A percentile compares a stretch with the other conserved stretches of the same genome.
These are phyloP conservation scores for Polietes domitor DNA, from an alignment of 2,888 invertebrate genomes.

Conservation along the genomic window DNA sequence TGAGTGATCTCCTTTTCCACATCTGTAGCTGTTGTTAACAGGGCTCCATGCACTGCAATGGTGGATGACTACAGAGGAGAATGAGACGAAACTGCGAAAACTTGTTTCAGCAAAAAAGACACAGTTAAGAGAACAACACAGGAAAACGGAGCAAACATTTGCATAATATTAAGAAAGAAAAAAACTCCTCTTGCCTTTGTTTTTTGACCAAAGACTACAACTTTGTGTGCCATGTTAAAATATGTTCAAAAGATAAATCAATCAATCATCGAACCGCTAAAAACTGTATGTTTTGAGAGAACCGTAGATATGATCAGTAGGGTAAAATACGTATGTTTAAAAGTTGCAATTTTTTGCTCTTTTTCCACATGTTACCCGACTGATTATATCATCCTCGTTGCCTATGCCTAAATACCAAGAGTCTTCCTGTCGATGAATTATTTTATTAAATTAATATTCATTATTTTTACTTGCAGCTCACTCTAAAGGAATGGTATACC, in stretches of 20 bases:
- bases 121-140: constrained; percentile 28
- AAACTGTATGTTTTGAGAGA: neutral
- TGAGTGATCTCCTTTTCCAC: constrained; percentile 7
- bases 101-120: constrained; percentile 38
- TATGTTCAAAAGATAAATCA: constrained; percentile 59
- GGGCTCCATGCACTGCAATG: constrained; percentile 16
- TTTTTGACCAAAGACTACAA: neutral
- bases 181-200: neutral
- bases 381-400: neutral
- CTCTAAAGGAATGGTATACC: constrained; percentile 76
- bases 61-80: neutral
- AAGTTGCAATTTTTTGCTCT: neutral
- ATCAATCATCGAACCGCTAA: constrained; percentile 55
- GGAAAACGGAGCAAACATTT: constrained; percentile 52
- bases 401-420: neutral
- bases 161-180: constrained; percentile 51
- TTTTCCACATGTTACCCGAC: neutral
- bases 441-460: constrained; percentile 59
- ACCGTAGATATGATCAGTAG: neutral
- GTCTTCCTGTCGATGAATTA: constrained; percentile 46
- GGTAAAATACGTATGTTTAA: too few relatives aligned
- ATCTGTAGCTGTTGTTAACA: constrained; percentile 47
- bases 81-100: constrained; percentile 21
- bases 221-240: constrained; percentile 41
- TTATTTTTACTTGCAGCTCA: constrained; percentile 71